These are phyloP conservation scores for Erithacus rubecula DNA, from an alignment of 2,797 vertebrate species.

Conservation along the genomic window DNA sequence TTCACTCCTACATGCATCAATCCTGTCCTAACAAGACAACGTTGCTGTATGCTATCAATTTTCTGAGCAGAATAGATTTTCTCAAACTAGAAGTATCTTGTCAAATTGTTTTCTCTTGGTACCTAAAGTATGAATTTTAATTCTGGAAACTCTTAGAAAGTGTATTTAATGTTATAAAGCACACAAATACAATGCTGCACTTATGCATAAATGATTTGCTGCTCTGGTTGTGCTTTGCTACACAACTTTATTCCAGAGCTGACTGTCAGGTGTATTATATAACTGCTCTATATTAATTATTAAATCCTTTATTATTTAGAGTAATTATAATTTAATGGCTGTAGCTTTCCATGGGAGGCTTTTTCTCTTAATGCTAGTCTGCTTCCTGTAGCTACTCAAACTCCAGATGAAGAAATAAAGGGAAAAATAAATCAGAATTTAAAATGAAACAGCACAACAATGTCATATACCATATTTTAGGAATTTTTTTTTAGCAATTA, in stretches of 20 bases:
- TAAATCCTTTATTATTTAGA: constrained; percentile 46
- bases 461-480: neutral
- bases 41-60: neutral
- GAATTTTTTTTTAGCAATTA: neutral
- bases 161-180: neutral
- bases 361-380: neutral
- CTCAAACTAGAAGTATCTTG: neutral
- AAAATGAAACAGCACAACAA: neutral
- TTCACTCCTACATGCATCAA: neutral
- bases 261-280: constrained; percentile 28
- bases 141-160: neutral
- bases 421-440: neutral
- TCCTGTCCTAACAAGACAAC: neutral
- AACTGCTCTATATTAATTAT: constrained; percentile 53
- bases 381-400: neutral
- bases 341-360: neutral
- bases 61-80: neutral
- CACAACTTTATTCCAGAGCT: neutral
- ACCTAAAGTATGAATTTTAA: neutral
- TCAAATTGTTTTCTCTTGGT: neutral
- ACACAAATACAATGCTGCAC: neutral
- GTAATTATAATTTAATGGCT: constrained; percentile 43
- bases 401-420: neutral
- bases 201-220: neutral
- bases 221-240: neutral